Conservation (phyloP, 2,888 invertebrate genomes). For the Auanema freiburgensis region DNA sequence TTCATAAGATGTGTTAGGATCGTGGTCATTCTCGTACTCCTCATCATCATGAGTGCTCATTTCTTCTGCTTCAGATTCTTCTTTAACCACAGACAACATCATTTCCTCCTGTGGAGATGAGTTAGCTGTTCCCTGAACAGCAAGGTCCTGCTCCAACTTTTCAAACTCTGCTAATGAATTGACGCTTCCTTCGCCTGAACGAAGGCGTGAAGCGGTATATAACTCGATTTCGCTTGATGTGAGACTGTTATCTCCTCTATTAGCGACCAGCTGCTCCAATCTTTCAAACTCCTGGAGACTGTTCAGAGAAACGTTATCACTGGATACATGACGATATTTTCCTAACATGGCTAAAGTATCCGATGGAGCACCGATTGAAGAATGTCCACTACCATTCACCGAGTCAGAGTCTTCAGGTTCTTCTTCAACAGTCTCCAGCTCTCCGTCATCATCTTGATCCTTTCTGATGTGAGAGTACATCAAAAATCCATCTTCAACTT, state of each 20-base stretch:
- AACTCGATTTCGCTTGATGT: slow-evolving; percentile 55
- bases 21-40: slow-evolving; percentile 54
- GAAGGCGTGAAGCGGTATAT: slow-evolving; percentile 29
- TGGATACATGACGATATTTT: slow-evolving; percentile 44
- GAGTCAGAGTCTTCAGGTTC: slow-evolving; percentile 54
- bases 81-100: slow-evolving; percentile 62
- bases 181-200: slow-evolving; percentile 51
- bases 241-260: slow-evolving; percentile 48
- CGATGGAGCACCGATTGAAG: slow-evolving; percentile 39
- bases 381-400: slow-evolving; percentile 44
- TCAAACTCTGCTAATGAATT: slow-evolving; percentile 62
- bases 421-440: slow-evolving; percentile 53
- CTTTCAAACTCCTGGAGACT: slow-evolving; percentile 63
- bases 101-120: slow-evolving; percentile 46
- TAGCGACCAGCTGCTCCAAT: slow-evolving; percentile 53
- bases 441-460: slow-evolving; percentile 11
- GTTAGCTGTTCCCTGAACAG: slow-evolving; percentile 27
- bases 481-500: slow-evolving; percentile 31
- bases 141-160: slow-evolving; percentile 55
- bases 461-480: slow-evolving; percentile 29
- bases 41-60: slow-evolving; percentile 63
- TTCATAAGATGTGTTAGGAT: slow-evolving; percentile 24
- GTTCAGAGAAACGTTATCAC: slow-evolving; percentile 52
- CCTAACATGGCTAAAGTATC: slow-evolving; percentile 38
- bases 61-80: slow-evolving; percentile 62